Percentiles rank a stretch among this genome's conserved stretches.
phyloP scores from a whole-genome alignment of 2,113 vertebrate genomes.

The Sinocyclocheilus rhinocerous region DNA sequence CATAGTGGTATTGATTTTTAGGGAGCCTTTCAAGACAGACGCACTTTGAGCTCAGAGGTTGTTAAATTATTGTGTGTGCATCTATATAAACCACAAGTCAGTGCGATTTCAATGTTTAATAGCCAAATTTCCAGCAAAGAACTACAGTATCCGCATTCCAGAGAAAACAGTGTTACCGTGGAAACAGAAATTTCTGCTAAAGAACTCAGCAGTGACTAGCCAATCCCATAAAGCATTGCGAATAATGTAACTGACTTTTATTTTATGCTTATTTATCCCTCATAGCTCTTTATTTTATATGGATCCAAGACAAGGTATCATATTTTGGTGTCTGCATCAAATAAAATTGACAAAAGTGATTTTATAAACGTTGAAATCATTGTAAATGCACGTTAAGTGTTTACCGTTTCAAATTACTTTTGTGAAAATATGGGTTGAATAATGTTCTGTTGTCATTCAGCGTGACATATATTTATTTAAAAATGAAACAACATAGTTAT shows the following conservation, averaged over 20 bases:
- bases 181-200: background rate
- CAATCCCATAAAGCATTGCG: background rate
- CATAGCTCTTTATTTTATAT: background rate
- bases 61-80: background rate
- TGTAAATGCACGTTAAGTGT: too few relatives aligned
- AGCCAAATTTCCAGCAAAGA: background rate
- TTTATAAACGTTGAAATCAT: too few relatives aligned
- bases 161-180: constrained; percentile 14
- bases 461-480: too few relatives aligned
- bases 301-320: background rate
- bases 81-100: background rate
- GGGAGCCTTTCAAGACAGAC: background rate
- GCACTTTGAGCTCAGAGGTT: background rate
- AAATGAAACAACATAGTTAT: too few relatives aligned
- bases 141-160: background rate
- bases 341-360: background rate
- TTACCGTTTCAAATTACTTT: too few relatives aligned
- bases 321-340: background rate
- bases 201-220: background rate
- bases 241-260: background rate
- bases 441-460: too few relatives aligned
- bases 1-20: background rate
- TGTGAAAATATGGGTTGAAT: too few relatives aligned
- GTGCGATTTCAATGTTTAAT: background rate
- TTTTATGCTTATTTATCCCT: background rate